Evolutionary conservation across 2,888 invertebrate species (phyloP), one percentile per base, ranked within the genome.

Genomic region (Philereme transversata): DNA sequence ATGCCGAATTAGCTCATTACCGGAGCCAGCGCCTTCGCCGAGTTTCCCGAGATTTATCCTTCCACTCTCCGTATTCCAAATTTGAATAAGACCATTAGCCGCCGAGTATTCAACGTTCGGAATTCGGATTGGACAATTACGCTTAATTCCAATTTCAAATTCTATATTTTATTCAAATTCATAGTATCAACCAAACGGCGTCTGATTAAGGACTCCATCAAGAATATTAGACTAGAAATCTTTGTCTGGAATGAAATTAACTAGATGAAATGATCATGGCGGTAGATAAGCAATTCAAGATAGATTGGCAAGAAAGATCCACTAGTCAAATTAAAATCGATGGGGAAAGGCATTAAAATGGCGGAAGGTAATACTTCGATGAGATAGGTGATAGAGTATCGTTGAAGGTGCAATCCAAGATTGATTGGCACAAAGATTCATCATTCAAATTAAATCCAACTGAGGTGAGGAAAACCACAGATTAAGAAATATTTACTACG

Each of bases 1-100:
- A 84, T 84, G 79, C 83, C 78, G 82, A 84, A 86, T 87, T 85
- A 86, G 84, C 84, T 87, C 83, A 87, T 87, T 87, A 86, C 77
- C 67, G 74, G 69, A 75, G 74, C 70, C 73, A 72, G 74, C 71
- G 76, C 72, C 74, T 77, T 73, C 74, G 69, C 74, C 71, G 71
- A 68, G 68, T 72, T 72, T 62, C 70, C 70, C 59, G 73, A 77
- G 80, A 84, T 83, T 83, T 84, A 83, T 83, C 76, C 79, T 71
- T 70, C 76, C 72, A 75, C 78, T 77, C 77, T 72, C 74, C 76
- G 78, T 77, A 79, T 79, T 79, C 76, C 76, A 74, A 81, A 84
- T 83, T 81, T 81, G 78, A 82, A 84, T 82, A 79, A 80, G 78
- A 74, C 80, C 80, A 84, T 82, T 83, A 82, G 77, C 75, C 71